Percentiles rank a stretch among this genome's conserved stretches.
These are phyloP conservation scores for Platysteira castanea DNA, from an alignment of 2,113 vertebrate genomes.

Conservation along the genomic window DNA sequence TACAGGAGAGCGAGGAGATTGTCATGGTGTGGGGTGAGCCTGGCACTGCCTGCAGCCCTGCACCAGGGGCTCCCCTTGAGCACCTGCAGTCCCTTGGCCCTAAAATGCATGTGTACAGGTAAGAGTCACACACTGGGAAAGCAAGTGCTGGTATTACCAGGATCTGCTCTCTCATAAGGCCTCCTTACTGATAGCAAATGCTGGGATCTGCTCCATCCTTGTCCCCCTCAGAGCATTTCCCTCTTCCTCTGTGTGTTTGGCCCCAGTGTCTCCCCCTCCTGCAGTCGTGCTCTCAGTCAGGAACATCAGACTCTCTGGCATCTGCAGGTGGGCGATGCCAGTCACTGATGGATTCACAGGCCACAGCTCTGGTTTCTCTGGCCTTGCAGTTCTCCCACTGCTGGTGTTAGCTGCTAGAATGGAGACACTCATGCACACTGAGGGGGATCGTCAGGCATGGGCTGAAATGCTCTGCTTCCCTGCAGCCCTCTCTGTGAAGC, in stretches of 20 bases:
- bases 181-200: not conserved
- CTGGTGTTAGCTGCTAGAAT: not conserved
- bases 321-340: not conserved
- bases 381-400: not conserved
- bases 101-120: not conserved
- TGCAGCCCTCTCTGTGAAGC: not conserved
- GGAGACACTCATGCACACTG: accelerated
- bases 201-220: not conserved
- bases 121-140: not conserved
- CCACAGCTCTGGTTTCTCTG: not conserved
- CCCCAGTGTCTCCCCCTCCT: accelerated
- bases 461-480: not conserved
- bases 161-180: not conserved
- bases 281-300: not conserved
- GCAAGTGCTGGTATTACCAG: accelerated
- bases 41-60: accelerated
- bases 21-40: accelerated
- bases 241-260: not conserved
- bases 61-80: not conserved
- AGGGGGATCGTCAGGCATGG: not conserved
- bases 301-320: not conserved
- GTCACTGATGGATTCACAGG: not conserved
- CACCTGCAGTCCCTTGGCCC: not conserved
- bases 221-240: not conserved
- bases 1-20: accelerated